phyloP scores from a whole-genome alignment of 1,140 invertebrate genomes.

The Drosophila watanabei region DNA sequence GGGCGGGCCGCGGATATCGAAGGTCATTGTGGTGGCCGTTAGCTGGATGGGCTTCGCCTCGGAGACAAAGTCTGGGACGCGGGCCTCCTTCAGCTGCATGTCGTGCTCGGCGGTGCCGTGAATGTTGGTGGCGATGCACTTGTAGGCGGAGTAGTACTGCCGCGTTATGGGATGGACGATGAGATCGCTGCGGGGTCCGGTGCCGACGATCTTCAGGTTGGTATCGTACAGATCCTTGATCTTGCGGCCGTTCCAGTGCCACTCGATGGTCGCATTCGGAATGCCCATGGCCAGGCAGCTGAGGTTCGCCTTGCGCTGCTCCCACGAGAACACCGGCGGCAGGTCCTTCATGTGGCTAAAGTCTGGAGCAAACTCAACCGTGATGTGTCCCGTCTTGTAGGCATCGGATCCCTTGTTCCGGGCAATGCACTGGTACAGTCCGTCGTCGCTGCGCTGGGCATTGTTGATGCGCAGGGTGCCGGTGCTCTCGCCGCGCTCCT shows the following conservation, averaged over 20 bases:
- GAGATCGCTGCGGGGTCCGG: conserved; percentile 90
- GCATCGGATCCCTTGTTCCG: conserved; percentile 91
- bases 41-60: conserved; percentile 88
- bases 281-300: conserved; percentile 92
- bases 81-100: conserved; percentile 91
- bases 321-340: conserved; percentile 92
- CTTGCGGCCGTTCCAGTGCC: conserved; percentile 89
- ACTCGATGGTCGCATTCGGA: conserved; percentile 96
- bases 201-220: conserved; percentile 88
- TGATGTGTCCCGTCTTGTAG: conserved; percentile 92
- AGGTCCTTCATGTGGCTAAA: conserved; percentile 91
- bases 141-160: conserved; percentile 91
- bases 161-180: conserved; percentile 89
- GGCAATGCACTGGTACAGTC: conserved; percentile 95
- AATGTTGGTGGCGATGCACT: conserved; percentile 92
- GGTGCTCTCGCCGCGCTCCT: conserved; percentile 88
- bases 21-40: conserved; percentile 94
- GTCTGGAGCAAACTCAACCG: conserved; percentile 92
- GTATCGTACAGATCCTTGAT: conserved; percentile 87
- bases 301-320: conserved; percentile 91
- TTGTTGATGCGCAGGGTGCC: conserved; percentile 89
- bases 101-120: conserved; percentile 89
- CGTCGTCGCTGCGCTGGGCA: conserved; percentile 91
- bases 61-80: conserved; percentile 86
- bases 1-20: conserved; percentile 90